phyloP scores from a whole-genome alignment of 2,888 invertebrate genomes.

The Orthosia gothica region DNA sequence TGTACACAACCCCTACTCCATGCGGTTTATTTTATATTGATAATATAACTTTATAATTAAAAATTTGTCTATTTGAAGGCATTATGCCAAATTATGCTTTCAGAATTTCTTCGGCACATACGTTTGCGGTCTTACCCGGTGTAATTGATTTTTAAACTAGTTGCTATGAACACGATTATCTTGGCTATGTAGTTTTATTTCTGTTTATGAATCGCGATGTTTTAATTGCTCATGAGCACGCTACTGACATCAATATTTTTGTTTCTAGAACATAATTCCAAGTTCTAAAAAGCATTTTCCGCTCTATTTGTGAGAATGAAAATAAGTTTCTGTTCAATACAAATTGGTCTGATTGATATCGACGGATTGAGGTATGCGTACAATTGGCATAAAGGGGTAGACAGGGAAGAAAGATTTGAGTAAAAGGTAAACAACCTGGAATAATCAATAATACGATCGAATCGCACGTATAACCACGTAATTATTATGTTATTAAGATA shows the following conservation, averaged over 20 bases:
- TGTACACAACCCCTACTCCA: constrained; percentile 85
- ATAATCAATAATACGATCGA: constrained; percentile 13
- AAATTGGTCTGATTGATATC: not conserved
- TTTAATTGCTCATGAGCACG: constrained; percentile 27
- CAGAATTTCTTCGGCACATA: constrained; percentile 33
- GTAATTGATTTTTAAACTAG: constrained; percentile 31
- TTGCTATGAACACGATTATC: constrained; percentile 10
- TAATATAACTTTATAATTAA: constrained; percentile 71
- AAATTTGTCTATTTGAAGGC: constrained; percentile 45
- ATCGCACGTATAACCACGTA: constrained; percentile 32
- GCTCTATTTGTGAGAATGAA: not conserved
- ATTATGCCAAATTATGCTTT: constrained; percentile 35
- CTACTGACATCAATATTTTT: not conserved
- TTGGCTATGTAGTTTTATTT: constrained; percentile 18
- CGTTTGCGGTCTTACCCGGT: constrained; percentile 3
- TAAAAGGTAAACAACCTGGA: constrained; percentile 11
- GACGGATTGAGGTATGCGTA: not conserved
- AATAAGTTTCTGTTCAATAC: not conserved
- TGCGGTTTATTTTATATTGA: constrained; percentile 71
- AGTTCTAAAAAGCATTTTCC: not conserved
- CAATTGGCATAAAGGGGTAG: not conserved
- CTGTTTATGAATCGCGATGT: not conserved
- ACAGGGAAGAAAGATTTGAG: no score
- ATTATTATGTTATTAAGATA: constrained; percentile 55
- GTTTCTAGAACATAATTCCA: not conserved